Evolutionary conservation across 2,888 invertebrate species (phyloP).

Genomic region (Congeria kusceri): DNA sequence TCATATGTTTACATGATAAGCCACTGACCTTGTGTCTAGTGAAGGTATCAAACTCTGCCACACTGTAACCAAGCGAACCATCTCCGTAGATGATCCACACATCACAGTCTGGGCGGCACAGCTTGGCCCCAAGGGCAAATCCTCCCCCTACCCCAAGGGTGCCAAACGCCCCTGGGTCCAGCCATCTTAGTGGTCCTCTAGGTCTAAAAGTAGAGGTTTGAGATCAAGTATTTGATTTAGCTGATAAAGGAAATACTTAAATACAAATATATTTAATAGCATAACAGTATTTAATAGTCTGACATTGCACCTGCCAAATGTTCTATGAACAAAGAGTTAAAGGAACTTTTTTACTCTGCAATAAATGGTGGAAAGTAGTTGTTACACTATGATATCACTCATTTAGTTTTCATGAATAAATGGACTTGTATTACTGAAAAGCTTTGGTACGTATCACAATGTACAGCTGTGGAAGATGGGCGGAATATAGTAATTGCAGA

Average conservation of each 20-base stretch:
- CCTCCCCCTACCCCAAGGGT: constrained; percentile 89
- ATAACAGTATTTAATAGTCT: background rate
- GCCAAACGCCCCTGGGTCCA: constrained; percentile 89
- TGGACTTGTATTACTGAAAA: too few species aligned
- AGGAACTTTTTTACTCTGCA: too few species aligned
- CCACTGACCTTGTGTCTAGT: constrained; percentile 86
- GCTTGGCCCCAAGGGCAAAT: constrained; percentile 88
- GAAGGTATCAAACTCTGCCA: constrained; percentile 88
- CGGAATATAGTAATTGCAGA: too few species aligned
- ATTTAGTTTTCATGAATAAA: too few species aligned
- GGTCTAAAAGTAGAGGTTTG: constrained; percentile 83
- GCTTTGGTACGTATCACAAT: too few species aligned
- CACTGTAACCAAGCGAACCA: constrained; percentile 35
- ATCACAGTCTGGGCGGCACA: constrained; percentile 86
- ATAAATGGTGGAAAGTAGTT: too few species aligned
- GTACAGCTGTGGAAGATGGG: too few species aligned
- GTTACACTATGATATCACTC: too few species aligned
- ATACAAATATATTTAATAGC: background rate
- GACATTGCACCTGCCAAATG: too few species aligned
- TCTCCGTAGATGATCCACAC: constrained; percentile 89
- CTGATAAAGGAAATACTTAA: background rate
- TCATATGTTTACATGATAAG: background rate
- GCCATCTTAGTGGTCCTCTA: constrained; percentile 87
- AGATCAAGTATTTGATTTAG: background rate
- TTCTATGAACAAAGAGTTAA: too few species aligned